A percentile compares a stretch with the other conserved stretches of the same genome.
Evolutionary conservation across 30 jellyfish, hydroid and myxozoan genomes (phyloP).

Genomic region (Cassiopea andromeda): DNA sequence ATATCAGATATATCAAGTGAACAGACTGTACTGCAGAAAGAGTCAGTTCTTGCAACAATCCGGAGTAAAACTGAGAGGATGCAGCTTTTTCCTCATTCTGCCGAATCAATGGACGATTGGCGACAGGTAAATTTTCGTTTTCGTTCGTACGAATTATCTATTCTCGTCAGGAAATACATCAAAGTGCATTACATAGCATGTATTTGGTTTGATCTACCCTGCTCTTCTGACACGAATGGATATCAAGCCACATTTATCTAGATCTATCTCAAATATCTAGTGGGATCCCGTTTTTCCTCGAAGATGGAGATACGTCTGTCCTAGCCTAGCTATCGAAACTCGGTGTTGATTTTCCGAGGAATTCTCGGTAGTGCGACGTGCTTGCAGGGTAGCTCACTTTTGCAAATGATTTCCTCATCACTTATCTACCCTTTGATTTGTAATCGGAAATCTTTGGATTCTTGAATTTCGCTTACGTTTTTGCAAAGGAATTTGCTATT

Average conservation of each 20-base stretch:
- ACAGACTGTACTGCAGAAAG: slow-evolving; percentile 19
- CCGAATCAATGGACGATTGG: slow-evolving; percentile 98
- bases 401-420: neutral
- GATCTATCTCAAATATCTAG: neutral
- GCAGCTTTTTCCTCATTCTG: slow-evolving; percentile 74
- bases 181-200: neutral
- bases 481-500: too few relatives aligned
- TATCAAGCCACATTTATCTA: neutral
- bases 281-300: neutral
- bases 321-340: neutral
- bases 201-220: neutral
- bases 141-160: slow-evolving; percentile 82
- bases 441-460: too few relatives aligned
- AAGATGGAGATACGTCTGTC: neutral
- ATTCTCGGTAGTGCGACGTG: neutral
- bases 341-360: neutral
- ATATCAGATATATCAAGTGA: slow-evolving; percentile 77
- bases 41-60: slow-evolving; percentile 30
- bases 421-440: too few relatives aligned
- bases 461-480: too few relatives aligned
- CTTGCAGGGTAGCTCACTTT: neutral
- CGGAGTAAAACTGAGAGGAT: slow-evolving; percentile 64
- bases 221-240: neutral
- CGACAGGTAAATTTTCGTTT: slow-evolving; percentile 91
- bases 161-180: slow-evolving; percentile 75